These are phyloP conservation scores for Hepsetus odoe DNA, from an alignment of 2,113 vertebrate genomes.

Conservation along the genomic window DNA sequence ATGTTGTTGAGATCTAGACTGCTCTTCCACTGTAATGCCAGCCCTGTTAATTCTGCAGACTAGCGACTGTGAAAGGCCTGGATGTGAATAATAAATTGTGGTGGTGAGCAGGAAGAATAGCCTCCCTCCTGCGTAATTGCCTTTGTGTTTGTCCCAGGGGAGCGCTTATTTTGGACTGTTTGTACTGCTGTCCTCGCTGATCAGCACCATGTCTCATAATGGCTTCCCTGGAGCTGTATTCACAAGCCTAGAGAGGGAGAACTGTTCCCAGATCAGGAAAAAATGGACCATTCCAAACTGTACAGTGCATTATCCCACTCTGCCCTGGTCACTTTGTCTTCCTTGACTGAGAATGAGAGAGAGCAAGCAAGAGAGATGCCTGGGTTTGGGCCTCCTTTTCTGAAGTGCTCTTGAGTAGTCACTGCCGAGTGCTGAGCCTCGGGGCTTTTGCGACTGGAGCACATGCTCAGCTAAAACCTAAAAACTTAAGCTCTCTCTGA, in stretches of 20 bases:
- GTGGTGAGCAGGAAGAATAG: constrained; percentile 35
- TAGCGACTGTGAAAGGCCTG: constrained; percentile 25
- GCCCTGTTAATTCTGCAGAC: neutral
- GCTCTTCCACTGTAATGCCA: neutral
- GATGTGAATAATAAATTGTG: constrained; percentile 47
- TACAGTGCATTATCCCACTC: neutral
- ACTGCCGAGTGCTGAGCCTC: constrained; percentile 22
- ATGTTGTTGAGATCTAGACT: neutral
- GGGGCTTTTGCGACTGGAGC: constrained; percentile 30
- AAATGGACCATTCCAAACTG: constrained; percentile 14
- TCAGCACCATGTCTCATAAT: constrained; percentile 48
- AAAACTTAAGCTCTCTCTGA: constrained; percentile 40
- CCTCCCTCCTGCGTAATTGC: constrained; percentile 45
- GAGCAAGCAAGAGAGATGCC: neutral
- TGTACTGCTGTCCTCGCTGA: constrained; percentile 42
- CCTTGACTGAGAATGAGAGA: neutral
- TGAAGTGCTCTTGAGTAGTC: constrained; percentile 39
- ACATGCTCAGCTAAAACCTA: constrained; percentile 37
- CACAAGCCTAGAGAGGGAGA: neutral
- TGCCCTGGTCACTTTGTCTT: constrained; percentile 12
- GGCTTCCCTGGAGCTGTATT: constrained; percentile 42
- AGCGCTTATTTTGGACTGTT: constrained; percentile 50
- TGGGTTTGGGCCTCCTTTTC: constrained; percentile 10
- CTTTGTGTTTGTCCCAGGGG: constrained; percentile 52
- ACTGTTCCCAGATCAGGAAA: neutral